Conservation (phyloP, 2,797 vertebrate genomes). For the Glyptemys insculpta region DNA sequence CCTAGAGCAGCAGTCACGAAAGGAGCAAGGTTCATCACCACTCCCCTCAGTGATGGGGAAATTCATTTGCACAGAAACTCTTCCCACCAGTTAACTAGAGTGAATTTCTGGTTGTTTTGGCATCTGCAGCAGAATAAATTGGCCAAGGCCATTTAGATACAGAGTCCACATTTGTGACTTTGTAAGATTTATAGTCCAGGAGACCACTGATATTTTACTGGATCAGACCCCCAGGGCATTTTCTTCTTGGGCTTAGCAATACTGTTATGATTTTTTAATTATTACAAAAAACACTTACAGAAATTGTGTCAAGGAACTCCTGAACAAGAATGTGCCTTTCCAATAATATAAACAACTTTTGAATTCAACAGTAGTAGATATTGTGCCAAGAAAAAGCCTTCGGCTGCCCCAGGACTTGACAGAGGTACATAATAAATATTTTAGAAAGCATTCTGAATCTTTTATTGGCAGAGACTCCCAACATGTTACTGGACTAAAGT, state of each 20-base stretch:
- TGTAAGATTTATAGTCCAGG: neutral
- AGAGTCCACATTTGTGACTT: neutral
- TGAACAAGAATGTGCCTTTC: neutral
- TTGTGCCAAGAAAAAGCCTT: conserved; percentile 14
- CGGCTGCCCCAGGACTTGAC: conserved; percentile 1
- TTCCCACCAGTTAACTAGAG: neutral
- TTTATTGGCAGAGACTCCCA: neutral
- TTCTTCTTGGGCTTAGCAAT: neutral
- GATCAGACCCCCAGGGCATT: neutral
- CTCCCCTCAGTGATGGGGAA: neutral
- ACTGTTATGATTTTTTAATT: neutral
- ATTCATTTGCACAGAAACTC: neutral
- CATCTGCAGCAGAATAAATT: neutral
- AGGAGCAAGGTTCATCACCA: neutral
- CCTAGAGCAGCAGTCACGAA: neutral
- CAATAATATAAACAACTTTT: neutral
- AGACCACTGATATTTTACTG: neutral
- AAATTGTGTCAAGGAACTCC: neutral
- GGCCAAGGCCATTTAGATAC: neutral
- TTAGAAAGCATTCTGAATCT: conserved; percentile 9
- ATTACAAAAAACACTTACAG: neutral
- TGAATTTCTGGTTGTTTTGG: neutral
- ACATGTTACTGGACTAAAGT: neutral
- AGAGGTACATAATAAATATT: conserved; percentile 8
- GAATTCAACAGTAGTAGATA: neutral